Percentiles rank a stretch among this genome's conserved stretches.
These are phyloP conservation scores for Anoplolepis gracilipes DNA, from an alignment of 1,140 invertebrate species.

Conservation along the genomic window DNA sequence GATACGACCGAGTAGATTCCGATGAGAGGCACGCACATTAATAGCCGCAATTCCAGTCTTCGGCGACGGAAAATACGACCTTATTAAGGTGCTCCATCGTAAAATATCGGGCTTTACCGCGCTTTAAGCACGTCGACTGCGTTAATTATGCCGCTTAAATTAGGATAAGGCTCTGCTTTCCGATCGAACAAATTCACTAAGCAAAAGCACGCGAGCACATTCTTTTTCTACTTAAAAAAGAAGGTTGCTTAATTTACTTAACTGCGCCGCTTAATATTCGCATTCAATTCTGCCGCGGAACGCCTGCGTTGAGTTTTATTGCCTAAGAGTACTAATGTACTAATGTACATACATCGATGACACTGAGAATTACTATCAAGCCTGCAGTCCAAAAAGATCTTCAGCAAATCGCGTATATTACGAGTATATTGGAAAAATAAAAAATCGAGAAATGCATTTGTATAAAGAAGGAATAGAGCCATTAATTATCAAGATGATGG, in stretches of 20 bases:
- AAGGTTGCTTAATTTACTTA: conserved; percentile 28
- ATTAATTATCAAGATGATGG: background rate
- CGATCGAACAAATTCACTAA: conserved; percentile 25
- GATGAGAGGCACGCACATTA: background rate
- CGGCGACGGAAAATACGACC: conserved; percentile 50
- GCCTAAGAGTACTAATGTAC: conserved; percentile 9
- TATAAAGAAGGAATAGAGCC: background rate
- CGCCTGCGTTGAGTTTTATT: conserved; percentile 14
- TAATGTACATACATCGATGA: conserved; percentile 24
- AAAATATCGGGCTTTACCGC: conserved; percentile 29
- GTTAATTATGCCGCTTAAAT: conserved; percentile 59
- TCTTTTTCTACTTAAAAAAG: background rate
- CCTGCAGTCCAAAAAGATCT: background rate
- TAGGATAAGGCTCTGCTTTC: conserved; percentile 34
- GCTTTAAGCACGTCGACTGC: conserved; percentile 25
- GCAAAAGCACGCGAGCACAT: background rate
- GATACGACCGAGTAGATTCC: background rate
- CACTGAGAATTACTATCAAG: conserved; percentile 10
- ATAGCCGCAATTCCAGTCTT: conserved; percentile 25
- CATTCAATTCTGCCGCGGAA: background rate
- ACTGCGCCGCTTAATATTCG: conserved; percentile 32
- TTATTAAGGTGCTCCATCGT: conserved; percentile 58
- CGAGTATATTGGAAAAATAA: background rate
- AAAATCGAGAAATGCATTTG: background rate
- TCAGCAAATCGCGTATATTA: background rate